Conservation (phyloP, 2,797 vertebrate genomes). For the Poecilia velifera region DNA sequence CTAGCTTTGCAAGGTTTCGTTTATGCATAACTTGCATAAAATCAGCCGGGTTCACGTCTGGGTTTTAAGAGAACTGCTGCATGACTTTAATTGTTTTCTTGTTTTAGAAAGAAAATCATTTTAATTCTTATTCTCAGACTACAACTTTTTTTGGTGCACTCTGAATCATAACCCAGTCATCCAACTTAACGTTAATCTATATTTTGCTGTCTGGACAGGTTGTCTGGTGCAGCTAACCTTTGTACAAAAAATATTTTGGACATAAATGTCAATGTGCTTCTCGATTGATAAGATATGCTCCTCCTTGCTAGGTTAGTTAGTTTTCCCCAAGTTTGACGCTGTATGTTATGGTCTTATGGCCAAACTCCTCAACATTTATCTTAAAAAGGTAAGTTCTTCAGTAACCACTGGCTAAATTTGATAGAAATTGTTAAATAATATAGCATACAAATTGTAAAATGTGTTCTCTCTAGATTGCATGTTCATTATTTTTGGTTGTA, state of each 20-base stretch:
- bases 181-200: neutral
- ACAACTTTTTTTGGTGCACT: neutral
- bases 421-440: neutral
- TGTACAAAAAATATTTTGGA: neutral
- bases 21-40: neutral
- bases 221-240: neutral
- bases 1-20: neutral
- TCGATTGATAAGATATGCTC: neutral
- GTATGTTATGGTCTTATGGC: neutral
- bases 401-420: neutral
- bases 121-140: neutral
- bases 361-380: neutral
- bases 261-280: neutral
- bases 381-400: neutral
- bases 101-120: too few relatives aligned
- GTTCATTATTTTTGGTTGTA: neutral
- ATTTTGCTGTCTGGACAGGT: neutral
- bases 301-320: neutral
- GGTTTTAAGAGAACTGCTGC: neutral
- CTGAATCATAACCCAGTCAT: too few relatives aligned
- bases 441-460: neutral
- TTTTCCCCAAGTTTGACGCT: neutral
- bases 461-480: neutral
- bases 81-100: neutral
- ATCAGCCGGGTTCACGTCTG: neutral